Evolutionary conservation across 2,113 vertebrate species (phyloP).

Genomic region (Echinops telfairi): DNA sequence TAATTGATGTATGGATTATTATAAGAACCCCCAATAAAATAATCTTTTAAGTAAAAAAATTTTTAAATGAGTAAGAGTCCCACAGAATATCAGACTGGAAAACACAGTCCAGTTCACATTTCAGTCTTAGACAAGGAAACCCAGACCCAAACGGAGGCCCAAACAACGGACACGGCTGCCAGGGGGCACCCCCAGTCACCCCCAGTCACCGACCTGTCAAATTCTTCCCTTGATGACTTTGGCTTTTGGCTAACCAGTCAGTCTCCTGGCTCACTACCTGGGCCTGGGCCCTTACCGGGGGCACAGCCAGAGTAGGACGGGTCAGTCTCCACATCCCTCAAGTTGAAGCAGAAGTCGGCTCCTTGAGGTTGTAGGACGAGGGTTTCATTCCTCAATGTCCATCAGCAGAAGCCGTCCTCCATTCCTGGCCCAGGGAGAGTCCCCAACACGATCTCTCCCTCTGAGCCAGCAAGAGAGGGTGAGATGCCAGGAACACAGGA

Average conservation of each 20-base stretch:
- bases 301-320: background rate
- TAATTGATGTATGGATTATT: too few species aligned
- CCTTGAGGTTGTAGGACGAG: background rate
- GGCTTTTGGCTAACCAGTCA: background rate
- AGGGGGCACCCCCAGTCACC: background rate
- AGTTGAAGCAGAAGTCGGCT: background rate
- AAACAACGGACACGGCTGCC: background rate
- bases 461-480: background rate
- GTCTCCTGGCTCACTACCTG: background rate
- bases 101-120: background rate
- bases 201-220: background rate
- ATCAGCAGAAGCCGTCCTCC: background rate
- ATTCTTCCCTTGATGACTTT: background rate
- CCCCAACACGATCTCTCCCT: background rate
- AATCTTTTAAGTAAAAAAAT: too few species aligned
- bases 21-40: too few species aligned
- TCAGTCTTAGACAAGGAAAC: slow-evolving; percentile 25
- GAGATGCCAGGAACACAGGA: background rate
- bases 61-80: slow-evolving; percentile 9
- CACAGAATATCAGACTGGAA: background rate
- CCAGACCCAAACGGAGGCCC: background rate
- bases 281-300: background rate
- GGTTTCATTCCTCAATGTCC: background rate
- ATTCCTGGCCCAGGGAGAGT: background rate
- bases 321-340: background rate